A percentile compares a stretch with the other conserved stretches of the same genome.
phyloP scores from a whole-genome alignment of 2,888 invertebrate genomes.

The Temnothorax unifasciatus region DNA sequence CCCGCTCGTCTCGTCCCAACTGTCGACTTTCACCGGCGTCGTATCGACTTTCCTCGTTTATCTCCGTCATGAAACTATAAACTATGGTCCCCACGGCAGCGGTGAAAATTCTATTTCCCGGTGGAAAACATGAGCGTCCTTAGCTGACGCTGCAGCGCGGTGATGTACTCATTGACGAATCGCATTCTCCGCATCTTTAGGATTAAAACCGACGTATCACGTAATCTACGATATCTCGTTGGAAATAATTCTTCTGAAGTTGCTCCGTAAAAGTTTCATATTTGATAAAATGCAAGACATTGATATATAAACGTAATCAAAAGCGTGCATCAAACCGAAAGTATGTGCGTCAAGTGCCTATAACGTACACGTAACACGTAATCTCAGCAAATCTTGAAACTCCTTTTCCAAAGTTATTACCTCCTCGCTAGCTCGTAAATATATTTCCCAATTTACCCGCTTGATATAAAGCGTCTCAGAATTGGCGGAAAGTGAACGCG shows the following conservation, averaged over 20 bases:
- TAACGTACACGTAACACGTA: conserved; percentile 27
- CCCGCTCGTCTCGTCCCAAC: conserved; percentile 66
- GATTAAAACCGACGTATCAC: conserved; percentile 62
- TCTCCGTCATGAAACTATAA: conserved; percentile 70
- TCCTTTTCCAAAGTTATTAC: conserved; percentile 37
- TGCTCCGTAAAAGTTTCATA: conserved; percentile 14
- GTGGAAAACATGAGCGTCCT: conserved; percentile 61
- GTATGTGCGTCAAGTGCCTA: neutral
- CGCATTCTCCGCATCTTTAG: conserved; percentile 49
- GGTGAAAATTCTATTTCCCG: conserved; percentile 74
- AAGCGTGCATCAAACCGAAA: conserved; percentile 10
- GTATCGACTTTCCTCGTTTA: conserved; percentile 76
- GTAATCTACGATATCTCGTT: conserved; percentile 7
- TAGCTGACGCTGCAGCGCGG: conserved; percentile 63
- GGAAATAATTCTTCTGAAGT: conserved; percentile 19
- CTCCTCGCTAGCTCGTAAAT: conserved; percentile 18
- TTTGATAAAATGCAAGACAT: conserved; percentile 19
- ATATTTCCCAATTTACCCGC: conserved; percentile 41
- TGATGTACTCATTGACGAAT: conserved; percentile 66
- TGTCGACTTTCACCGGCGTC: conserved; percentile 61
- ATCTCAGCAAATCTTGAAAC: conserved; percentile 16
- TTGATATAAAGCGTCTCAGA: conserved; percentile 4
- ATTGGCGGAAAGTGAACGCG: conserved; percentile 13
- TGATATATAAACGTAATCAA: neutral
- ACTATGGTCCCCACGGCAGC: conserved; percentile 48